Evolutionary conservation across 2,888 invertebrate species (phyloP), one percentile per base, ranked within the genome.

Genomic region (Cephonodes hylas): DNA sequence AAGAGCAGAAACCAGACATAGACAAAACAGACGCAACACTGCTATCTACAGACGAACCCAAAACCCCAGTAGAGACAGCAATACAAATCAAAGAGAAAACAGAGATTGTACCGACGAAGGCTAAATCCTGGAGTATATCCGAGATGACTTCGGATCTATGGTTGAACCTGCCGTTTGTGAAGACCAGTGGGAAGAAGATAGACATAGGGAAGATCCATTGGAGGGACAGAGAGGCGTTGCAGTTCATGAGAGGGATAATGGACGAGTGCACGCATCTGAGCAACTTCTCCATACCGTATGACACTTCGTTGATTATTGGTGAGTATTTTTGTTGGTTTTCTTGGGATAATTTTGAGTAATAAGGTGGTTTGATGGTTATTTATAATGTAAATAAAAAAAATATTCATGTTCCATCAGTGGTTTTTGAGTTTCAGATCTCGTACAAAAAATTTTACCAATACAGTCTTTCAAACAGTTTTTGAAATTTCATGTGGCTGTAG

Each of bases 221-320:
- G 94, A 93, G 95, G 69, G 95, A 96, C 81, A 94, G 94, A 72
- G 97, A 97, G 85, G 96, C 97, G 0, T 75, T 97, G 61, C 96
- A 97, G 88, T 99, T 99, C 81, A 99, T 99, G 99, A 93, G 97
- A 58, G 98, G 99, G 0, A 95, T 99, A 71, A 99, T 99, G 99
- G 99, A 99, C 81, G 99, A 99, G 85, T 99, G 98, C 83, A 99
- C 99, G 0, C 99, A 99, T 89, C 92, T 99, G 44, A 97, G 95
- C 69, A 98, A 99, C 88, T 99, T 98, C 81, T 96, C 97, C 1
- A 93, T 95, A 15, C 97, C 97, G 0, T 95, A 95, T 58, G 99
- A 99, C 80, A 97, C 99, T 0, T 96, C 96, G 8, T 91, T 99
- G 59, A 96, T 98, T 64, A 98, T 98, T 67, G 93, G 93, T 93